Percentiles rank a stretch among this genome's conserved stretches.
phyloP scores from a whole-genome alignment of 2,888 invertebrate species.

The Drosophila paramelanica region DNA sequence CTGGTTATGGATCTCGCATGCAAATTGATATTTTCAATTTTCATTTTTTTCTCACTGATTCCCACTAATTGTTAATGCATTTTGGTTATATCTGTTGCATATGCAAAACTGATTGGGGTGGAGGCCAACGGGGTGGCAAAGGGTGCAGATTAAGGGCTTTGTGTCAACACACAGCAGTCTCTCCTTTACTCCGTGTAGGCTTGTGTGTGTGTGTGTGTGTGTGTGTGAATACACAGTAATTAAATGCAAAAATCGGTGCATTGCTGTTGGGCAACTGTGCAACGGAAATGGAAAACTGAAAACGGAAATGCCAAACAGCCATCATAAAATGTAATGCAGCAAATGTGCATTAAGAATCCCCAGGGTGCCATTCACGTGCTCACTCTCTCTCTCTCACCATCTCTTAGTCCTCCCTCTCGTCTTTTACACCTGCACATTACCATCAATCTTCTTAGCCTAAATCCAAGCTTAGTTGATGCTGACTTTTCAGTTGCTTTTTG shows the following conservation, averaged over 20 bases:
- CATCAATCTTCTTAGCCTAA: neutral
- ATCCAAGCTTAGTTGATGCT: slow-evolving; percentile 4
- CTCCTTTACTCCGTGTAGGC: neutral
- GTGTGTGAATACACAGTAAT: slow-evolving; percentile 43
- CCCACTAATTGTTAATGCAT: slow-evolving; percentile 43
- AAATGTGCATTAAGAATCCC: slow-evolving; percentile 44
- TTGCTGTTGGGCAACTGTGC: slow-evolving; percentile 22
- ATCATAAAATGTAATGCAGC: slow-evolving; percentile 60
- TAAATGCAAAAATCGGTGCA: slow-evolving; percentile 57
- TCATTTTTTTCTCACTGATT: slow-evolving; percentile 7
- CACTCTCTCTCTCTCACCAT: neutral
- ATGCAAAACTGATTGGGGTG: slow-evolving; percentile 12
- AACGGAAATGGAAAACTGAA: slow-evolving; percentile 65
- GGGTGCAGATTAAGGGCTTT: slow-evolving; percentile 39
- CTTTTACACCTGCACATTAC: neutral
- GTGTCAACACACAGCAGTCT: neutral
- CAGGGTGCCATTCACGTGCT: neutral
- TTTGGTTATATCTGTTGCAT: slow-evolving; percentile 22
- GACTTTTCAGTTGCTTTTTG: neutral
- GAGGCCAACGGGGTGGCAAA: neutral
- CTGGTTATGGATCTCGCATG: slow-evolving; percentile 8
- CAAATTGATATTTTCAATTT: slow-evolving; percentile 32
- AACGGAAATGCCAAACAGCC: slow-evolving; percentile 64
- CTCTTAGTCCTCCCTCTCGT: neutral
- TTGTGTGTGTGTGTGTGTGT: neutral